Evolutionary conservation across 2,113 vertebrate species (phyloP), one percentile per base, ranked within the genome.

Genomic region (Tamias sibiricus): DNA sequence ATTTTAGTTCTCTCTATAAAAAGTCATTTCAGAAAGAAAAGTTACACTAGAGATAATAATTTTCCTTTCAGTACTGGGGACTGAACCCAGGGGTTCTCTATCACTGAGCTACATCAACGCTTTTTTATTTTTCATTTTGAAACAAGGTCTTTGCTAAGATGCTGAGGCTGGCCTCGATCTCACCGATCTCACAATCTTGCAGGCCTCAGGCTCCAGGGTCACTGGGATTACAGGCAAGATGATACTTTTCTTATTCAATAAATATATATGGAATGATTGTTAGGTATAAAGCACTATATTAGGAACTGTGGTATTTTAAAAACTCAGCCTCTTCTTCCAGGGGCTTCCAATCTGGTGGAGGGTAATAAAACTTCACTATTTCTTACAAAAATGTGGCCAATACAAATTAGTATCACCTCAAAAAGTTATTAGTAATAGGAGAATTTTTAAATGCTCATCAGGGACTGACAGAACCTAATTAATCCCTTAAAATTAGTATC

Each of bases 341-440:
- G 52, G n/a, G 47, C 28, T 90, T 92, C 76, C 13, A 20, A 83
- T 86, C 57, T 71, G 68, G 37, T 28, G 88, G 20, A 84, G 95
- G 37, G 83, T 75, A 80, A 19, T 52, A 1, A 28, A 88, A 90
- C 49, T 80, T 87, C 80, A 91, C 40, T 72, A 87, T 40, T 52
- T 79, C 35, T 82, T 87, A 44, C 59, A 79, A 97, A 93, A 85
- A 87, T 6, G 79, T 5, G 28, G 22, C 79, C n/a, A 79, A 82
- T 47, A 88, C 52, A 87, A 95, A 96, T 74, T 42, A 93, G 24
- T 88, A 85, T 84, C 74, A 82, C 26, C n/a, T 62, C 49, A 8
- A 84, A 90, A 93, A 83, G 52, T 90, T 95, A 75, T 74, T 91
- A 77, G 69, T 64, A 92, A 59, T 76, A 91, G 88, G 52, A 92